Base-by-base conservation (phyloP, 2,888 invertebrate species). In the Oasisia sp. region DNA sequence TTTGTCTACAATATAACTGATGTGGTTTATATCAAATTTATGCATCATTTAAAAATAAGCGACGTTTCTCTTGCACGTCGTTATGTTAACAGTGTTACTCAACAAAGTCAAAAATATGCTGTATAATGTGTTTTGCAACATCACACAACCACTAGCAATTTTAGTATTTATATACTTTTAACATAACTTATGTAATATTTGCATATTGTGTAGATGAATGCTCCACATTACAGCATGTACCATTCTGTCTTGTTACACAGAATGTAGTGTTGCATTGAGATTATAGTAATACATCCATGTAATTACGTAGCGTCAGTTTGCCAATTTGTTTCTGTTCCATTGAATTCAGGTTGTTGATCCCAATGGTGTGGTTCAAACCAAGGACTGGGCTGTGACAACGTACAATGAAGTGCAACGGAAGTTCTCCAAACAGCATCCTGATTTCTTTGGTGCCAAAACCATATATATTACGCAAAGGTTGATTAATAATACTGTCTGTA, bases 361-460 rank as follows among this genome's bases (percentile, higher is more conserved):
- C 32, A 94, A 95, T 93, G 95, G 95, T 0, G 94, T 91, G 0
- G 92, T 91, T 0, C 94, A 94, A 44, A 93, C 93, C 45, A 92
- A 93, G 32, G 91, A 92, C 7, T 94, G 93, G 93, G 94, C 94
- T 11, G 91, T 95, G 93, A 91, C 93, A 56, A 89, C 94, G 12
- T 95, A 95, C 93, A 92, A 94, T 32, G 93, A 94, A 90, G 93
- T 94, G 11, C 93, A 94, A 9, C 89, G 93, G 0, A 58, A 94
- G 58, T 95, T 95, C 93, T 92, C 93, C 19, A 90, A 93, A 9
- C 93, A 94, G 58, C 92, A 94, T 92, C 94, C 94, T 19, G 94
- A 95, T 91, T 95, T 95, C 92, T 94, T 94, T 38, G 95, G 95
- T 7, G 94, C 94, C 27, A 95, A 95, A 92, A 93, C 95, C 56